phyloP scores from a whole-genome alignment of 2,113 vertebrate genomes.

The Laterallus jamaicensis region DNA sequence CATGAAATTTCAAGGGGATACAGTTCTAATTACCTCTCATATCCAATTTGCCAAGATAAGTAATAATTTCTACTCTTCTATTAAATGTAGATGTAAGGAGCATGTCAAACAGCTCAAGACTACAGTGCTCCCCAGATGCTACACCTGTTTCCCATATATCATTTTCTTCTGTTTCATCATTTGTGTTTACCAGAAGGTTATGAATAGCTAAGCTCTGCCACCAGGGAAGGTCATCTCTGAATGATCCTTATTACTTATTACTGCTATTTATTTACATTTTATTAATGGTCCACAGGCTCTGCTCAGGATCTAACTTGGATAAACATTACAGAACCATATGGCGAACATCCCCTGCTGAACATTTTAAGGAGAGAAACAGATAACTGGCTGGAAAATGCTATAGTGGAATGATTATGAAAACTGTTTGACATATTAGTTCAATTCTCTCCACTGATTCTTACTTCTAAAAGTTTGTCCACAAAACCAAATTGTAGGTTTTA shows the following conservation, averaged over 20 bases:
- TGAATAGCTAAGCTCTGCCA: constrained; percentile 31
- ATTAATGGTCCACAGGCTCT: not conserved
- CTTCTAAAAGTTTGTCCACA: not conserved
- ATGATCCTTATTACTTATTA: not conserved
- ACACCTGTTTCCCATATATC: constrained; percentile 37
- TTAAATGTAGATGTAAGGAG: constrained; percentile 37
- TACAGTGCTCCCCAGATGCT: constrained; percentile 2
- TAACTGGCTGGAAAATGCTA: not conserved
- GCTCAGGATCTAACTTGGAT: not conserved
- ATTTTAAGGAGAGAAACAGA: not conserved
- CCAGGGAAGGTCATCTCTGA: not conserved
- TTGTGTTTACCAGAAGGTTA: not conserved
- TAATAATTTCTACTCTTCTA: constrained; percentile 18
- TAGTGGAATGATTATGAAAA: not conserved
- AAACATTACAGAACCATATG: not conserved
- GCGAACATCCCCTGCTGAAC: not conserved
- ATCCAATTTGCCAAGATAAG: constrained; percentile 35
- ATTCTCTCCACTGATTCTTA: not conserved
- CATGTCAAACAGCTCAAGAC: constrained; percentile 18
- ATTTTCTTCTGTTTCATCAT: not conserved
- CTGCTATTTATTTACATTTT: not conserved
- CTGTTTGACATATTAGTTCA: not conserved
- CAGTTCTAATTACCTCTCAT: constrained; percentile 13
- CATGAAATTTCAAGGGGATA: constrained; percentile 19
- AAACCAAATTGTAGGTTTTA: not conserved